Base-by-base conservation (phyloP, 2,888 invertebrate species). In the Tachystola acroxantha region DNA sequence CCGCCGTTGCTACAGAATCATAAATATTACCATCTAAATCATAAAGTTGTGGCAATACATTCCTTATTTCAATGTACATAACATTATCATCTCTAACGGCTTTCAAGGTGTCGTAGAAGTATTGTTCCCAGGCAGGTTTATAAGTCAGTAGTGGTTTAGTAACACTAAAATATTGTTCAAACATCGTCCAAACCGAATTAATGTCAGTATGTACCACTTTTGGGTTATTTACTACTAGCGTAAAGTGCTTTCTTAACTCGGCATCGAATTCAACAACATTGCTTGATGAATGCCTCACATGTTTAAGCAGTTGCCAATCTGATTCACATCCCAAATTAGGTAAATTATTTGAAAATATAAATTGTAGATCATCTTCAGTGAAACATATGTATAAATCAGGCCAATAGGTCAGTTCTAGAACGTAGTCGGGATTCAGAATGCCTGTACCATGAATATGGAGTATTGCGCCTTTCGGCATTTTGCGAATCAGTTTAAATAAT, bases 401-500 rank as follows among this genome's bases (percentile, higher is more conserved):
- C 41, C 84, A 78, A 46, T 91, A 91, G 0, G 92, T 93, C 16
- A 93, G 54, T 27, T 91, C 88, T 20, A 92, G 59, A 0, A 93
- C 50, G 46, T 88, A 93, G 41, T 91, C 90, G 0, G 89, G 77
- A 5, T 90, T 90, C 11, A 89, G 82, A 0, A 91, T 69, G 0
- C 91, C 91, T 37, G 90, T 89, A 44, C 92, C 90, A 57, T 94
- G 94, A 0, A 90, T 84, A 60, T 94, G 94, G 7, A 94, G 67
- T 0, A 90, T 89, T 0, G 89, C 92, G 2, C 93, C 95, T 73
- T 95, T 95, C 0, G 95, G 95, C 87, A 95, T 88, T 19, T 69
- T 70, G 41, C 88, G 79, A 7, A 95, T 88, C 5, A 93, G 81
- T 47, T 89, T 68, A 56, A 91, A 94, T 0, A 94, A 89, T 40